A percentile compares a stretch with the other conserved stretches of the same genome.
Evolutionary conservation across 1,140 invertebrate genomes (phyloP).

Genomic region (Drosophila ananassae): DNA sequence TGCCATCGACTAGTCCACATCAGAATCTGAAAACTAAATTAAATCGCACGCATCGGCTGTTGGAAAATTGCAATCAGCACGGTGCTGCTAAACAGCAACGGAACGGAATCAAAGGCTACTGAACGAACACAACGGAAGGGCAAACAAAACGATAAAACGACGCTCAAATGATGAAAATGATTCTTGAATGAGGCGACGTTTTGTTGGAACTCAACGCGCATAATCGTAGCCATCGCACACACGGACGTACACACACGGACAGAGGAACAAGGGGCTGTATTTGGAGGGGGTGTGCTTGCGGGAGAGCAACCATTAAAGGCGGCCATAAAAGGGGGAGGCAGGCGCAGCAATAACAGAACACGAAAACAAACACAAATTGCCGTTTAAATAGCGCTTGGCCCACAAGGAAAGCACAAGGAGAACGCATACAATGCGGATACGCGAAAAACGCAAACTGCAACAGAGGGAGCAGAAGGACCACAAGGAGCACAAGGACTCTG

Average conservation of each 20-base stretch:
- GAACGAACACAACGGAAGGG: slow-evolving; percentile 14
- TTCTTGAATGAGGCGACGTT: slow-evolving; percentile 52
- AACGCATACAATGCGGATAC: slow-evolving; percentile 71
- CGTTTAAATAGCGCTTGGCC: slow-evolving; percentile 35
- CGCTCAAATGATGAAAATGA: slow-evolving; percentile 39
- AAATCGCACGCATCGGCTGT: slow-evolving; percentile 12
- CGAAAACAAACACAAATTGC: slow-evolving; percentile 44
- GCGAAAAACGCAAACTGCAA: slow-evolving; percentile 65
- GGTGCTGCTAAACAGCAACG: slow-evolving; percentile 2
- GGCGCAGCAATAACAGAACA: slow-evolving; percentile 52
- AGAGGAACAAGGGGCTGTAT: background rate
- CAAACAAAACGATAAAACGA: slow-evolving; percentile 31
- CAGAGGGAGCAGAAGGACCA: slow-evolving; percentile 50
- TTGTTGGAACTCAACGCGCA: slow-evolving; percentile 71
- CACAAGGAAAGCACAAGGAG: slow-evolving; percentile 6
- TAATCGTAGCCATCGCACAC: slow-evolving; percentile 73
- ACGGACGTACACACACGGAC: slow-evolving; percentile 22
- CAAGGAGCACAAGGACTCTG: slow-evolving; percentile 26
- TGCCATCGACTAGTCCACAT: slow-evolving; percentile 44
- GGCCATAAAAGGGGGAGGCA: slow-evolving; percentile 49
- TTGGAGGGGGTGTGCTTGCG: slow-evolving; percentile 28
- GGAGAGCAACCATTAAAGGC: slow-evolving; percentile 6
- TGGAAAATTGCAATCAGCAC: slow-evolving; percentile 29
- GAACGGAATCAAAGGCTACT: slow-evolving; percentile 28
- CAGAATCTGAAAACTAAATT: slow-evolving; percentile 38